Conservation (phyloP, 2,888 invertebrate genomes). For the Sphaeridia pumilis region DNA sequence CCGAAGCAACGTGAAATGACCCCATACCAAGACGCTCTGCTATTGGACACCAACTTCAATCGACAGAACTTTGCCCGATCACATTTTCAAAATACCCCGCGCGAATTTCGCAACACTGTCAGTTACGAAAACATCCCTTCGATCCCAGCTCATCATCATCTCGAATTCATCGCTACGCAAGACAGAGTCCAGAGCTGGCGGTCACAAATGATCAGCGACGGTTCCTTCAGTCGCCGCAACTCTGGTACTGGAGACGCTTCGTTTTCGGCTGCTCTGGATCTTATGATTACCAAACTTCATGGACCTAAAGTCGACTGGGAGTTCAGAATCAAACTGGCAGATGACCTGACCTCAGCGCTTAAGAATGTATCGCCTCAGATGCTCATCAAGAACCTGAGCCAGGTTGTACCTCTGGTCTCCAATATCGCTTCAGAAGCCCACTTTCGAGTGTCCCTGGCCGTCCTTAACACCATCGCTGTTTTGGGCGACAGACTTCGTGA, state of each 20-base stretch:
- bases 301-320: slow-evolving; percentile 20
- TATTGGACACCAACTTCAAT: neutral
- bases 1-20: too few relatives aligned
- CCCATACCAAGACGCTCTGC: too few relatives aligned
- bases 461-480: slow-evolving; percentile 26
- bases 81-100: neutral
- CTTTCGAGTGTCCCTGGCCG: slow-evolving; percentile 27
- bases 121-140: too few relatives aligned
- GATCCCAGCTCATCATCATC: too few relatives aligned
- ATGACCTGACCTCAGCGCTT: slow-evolving; percentile 28
- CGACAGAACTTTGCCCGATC: neutral
- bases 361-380: slow-evolving; percentile 24
- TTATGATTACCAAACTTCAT: slow-evolving; percentile 20
- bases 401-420: slow-evolving; percentile 29
- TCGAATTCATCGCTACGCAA: slow-evolving; percentile 12
- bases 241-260: slow-evolving; percentile 17
- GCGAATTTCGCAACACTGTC: neutral
- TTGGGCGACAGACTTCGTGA: slow-evolving; percentile 26
- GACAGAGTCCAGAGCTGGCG: slow-evolving; percentile 16
- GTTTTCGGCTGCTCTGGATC: slow-evolving; percentile 16
- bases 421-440: slow-evolving; percentile 27
- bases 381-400: slow-evolving; percentile 27
- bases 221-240: slow-evolving; percentile 6
- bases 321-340: slow-evolving; percentile 28
- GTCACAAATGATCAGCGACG: neutral